These are phyloP conservation scores for Vidua chalybeata DNA, from an alignment of 2,113 vertebrate genomes.

Conservation along the genomic window DNA sequence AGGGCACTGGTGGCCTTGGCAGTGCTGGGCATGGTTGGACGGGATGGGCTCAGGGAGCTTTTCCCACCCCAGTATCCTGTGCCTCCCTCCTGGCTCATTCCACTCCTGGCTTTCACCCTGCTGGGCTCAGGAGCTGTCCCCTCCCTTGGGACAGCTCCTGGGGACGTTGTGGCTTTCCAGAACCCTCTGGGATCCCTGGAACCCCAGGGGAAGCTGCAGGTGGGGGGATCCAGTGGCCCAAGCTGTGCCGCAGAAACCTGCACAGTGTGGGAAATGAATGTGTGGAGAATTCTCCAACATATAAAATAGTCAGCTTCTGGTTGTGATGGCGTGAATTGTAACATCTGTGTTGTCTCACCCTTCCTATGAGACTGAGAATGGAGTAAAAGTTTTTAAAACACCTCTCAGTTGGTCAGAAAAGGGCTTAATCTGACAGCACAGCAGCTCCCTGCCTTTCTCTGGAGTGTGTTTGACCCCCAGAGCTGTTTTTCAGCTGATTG, in stretches of 20 bases:
- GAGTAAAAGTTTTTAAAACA: not conserved
- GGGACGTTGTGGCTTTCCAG: not conserved
- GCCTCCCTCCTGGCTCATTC: not conserved
- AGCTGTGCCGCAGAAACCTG: not conserved
- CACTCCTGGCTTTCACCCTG: too few relatives aligned
- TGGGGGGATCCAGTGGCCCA: not conserved
- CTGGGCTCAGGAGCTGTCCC: not conserved
- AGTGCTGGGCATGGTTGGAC: not conserved
- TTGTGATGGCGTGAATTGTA: not conserved
- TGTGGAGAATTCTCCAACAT: not conserved
- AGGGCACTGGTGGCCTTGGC: not conserved
- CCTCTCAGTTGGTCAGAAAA: not conserved
- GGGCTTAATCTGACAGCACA: not conserved
- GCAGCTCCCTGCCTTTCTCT: fast-evolving
- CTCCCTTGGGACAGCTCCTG: not conserved
- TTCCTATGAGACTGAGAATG: not conserved
- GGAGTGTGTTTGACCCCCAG: not conserved
- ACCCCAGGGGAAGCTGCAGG: not conserved
- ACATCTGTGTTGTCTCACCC: not conserved
- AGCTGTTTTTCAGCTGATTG: not conserved
- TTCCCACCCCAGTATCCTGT: fast-evolving
- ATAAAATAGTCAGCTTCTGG: not conserved
- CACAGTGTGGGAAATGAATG: not conserved
- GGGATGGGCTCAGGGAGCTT: fast-evolving
- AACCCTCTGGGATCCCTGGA: not conserved